Evolutionary conservation across 2,113 vertebrate genomes (phyloP), one percentile per base, ranked within the genome.

Genomic region (Pterophyllum scalare): DNA sequence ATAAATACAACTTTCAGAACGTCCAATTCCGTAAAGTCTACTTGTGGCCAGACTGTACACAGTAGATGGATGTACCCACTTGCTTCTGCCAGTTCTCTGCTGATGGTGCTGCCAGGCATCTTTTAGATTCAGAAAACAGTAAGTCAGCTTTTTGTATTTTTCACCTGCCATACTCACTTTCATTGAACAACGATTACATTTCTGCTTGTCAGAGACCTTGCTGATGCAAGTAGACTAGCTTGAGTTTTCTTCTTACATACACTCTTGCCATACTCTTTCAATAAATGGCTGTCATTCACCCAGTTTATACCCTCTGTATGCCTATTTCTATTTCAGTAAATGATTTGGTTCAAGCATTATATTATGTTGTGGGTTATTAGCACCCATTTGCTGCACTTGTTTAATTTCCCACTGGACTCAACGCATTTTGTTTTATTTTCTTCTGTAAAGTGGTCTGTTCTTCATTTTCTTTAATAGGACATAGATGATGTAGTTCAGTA

Each of bases 71-170:
- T 76, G 19, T 58, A 22, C 46, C 31, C 26, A 43, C 28, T 61
- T 59, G 15, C 61, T 61, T 43, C 67, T 75, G 28, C 80, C 49
- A 52, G 20, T 70, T 77, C 35, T 38, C 12, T 59, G 81, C 40
- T 59, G 54, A 77, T 52, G 28, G 28, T 26, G 61, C 28, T 38
- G 61, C 54, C 4, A 11, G 54, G 26, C 5, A 38, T 60, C 10
- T 49, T 70, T 70, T 28, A 49, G 43, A 28, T 70, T 70, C 43
- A 70, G 65, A 70, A 22, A 67, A 46, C 38, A 49, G 43, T 5
- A 70, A 70, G 65, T 70, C 65, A 70, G 65, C 65, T 49, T 70
- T 70, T 70, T 49, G 43, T 70, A 28, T 70, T 70, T 49, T 70
- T 70, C 43, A 70, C 46, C 65, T 49, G 65, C 65, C 40, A 70